Conservation (phyloP, 2,797 vertebrate species). For the Rhinogobio ventralis region DNA sequence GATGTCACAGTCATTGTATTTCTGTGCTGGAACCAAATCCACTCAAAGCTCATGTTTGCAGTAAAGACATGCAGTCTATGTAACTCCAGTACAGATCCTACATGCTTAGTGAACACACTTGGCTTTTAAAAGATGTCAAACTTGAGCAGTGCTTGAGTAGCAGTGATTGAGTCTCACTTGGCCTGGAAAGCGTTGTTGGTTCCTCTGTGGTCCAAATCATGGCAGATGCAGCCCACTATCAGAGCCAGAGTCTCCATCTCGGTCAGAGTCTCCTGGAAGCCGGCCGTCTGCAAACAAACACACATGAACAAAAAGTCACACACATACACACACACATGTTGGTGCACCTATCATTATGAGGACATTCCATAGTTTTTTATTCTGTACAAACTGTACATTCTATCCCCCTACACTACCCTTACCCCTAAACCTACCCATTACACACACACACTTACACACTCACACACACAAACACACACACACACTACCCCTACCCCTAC, state of each 20-base stretch:
- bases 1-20: not conserved
- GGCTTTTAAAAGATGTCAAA: not conserved
- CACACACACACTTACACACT: too few relatives aligned
- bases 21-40: not conserved
- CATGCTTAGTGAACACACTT: not conserved
- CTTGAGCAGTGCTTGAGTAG: not conserved
- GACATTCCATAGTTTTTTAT: too few relatives aligned
- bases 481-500: too few relatives aligned
- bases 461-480: too few relatives aligned
- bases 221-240: constrained; percentile 97
- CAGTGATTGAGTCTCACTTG: constrained; percentile 84
- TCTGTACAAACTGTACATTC: too few relatives aligned
- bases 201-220: constrained; percentile 98
- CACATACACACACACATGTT: not conserved
- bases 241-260: constrained; percentile 97
- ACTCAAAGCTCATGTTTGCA: not conserved
- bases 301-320: constrained; percentile 48
- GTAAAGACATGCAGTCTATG: not conserved
- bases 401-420: too few relatives aligned
- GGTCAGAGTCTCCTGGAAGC: constrained; percentile 95
- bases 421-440: too few relatives aligned
- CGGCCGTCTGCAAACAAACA: constrained; percentile 85
- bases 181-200: constrained; percentile 99
- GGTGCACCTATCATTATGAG: too few relatives aligned
- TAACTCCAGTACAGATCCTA: not conserved